phyloP scores from a whole-genome alignment of 1,140 invertebrate genomes.

The Ladona fulva region DNA sequence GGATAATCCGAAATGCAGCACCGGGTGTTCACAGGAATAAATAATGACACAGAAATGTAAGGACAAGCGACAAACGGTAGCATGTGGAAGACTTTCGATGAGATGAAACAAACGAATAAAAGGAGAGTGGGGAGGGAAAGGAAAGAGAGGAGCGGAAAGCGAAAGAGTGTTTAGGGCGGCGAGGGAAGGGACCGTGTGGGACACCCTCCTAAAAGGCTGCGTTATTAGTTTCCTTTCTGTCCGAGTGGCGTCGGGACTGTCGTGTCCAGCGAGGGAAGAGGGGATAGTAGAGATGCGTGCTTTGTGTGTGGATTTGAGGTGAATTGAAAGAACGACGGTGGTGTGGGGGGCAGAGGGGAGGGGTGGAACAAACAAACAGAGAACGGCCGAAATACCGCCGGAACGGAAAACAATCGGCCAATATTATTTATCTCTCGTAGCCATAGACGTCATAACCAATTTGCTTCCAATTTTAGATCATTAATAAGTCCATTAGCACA shows the following conservation, averaged over 20 bases:
- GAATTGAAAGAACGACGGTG: background rate
- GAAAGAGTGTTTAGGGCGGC: background rate
- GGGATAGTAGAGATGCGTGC: slow-evolving; percentile 5
- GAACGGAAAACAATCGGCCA: background rate
- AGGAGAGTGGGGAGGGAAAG: background rate
- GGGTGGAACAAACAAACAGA: background rate
- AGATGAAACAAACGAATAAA: too few relatives aligned
- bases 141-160: background rate
- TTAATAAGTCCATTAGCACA: slow-evolving; percentile 10
- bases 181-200: background rate
- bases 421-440: background rate
- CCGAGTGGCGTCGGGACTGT: background rate
- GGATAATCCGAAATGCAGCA: too few relatives aligned
- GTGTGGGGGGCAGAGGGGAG: background rate
- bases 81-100: too few relatives aligned
- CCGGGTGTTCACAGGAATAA: too few relatives aligned
- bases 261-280: background rate
- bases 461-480: background rate
- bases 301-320: background rate
- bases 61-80: too few relatives aligned
- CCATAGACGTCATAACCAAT: background rate
- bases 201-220: background rate
- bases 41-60: too few relatives aligned
- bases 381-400: background rate
- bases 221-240: slow-evolving; percentile 10